Evolutionary conservation across 2,888 invertebrate genomes (phyloP).

Genomic region (Sarcophaga carnaria): DNA sequence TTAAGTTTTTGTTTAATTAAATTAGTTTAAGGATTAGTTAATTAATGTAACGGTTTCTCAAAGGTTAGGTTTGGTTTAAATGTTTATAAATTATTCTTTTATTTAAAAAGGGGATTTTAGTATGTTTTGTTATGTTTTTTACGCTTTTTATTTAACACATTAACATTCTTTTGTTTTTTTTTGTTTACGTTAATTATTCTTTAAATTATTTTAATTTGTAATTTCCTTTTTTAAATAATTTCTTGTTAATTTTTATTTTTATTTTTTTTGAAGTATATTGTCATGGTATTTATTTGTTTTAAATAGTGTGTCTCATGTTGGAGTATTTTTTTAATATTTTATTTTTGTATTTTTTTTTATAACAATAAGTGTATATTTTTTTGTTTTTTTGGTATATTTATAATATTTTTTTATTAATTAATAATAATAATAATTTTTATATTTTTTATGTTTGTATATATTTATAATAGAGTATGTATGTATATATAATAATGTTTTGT

Average conservation of each 20-base stretch:
- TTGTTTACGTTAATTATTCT: neutral
- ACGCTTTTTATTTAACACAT: too few relatives aligned
- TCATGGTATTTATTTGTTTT: constrained; percentile 60
- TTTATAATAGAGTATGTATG: neutral
- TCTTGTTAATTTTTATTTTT: constrained; percentile 1
- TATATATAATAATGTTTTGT: constrained; percentile 8
- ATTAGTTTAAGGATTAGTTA: too few relatives aligned
- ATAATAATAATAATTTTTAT: neutral
- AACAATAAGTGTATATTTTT: constrained; percentile 46
- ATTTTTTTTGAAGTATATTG: constrained; percentile 58
- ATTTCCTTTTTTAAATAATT: neutral
- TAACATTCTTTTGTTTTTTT: neutral
- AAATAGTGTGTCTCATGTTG: constrained; percentile 64
- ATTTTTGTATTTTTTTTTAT: constrained; percentile 11
- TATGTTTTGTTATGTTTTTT: too few relatives aligned
- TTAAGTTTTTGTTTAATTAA: too few relatives aligned
- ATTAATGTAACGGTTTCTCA: too few relatives aligned
- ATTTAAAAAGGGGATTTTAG: too few relatives aligned
- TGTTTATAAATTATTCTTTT: too few relatives aligned
- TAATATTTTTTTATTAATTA: constrained; percentile 19
- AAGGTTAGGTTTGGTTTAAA: too few relatives aligned
- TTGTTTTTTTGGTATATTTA: constrained; percentile 4
- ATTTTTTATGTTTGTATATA: neutral
- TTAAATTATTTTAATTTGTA: neutral
- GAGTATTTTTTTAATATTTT: constrained; percentile 49